phyloP scores from a whole-genome alignment of 2,888 invertebrate species.

The Antheraea yamamai region DNA sequence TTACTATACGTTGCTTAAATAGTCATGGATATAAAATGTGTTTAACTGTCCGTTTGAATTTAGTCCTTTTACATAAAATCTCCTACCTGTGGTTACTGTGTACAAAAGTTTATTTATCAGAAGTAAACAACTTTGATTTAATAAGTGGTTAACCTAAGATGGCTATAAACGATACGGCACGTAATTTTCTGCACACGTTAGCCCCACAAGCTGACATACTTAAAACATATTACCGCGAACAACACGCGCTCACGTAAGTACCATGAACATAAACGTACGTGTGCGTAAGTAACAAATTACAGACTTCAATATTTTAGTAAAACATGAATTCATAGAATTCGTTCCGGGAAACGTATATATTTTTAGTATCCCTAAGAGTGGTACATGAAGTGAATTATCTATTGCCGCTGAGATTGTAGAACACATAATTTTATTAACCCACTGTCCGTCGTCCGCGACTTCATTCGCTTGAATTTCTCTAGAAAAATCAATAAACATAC shows the following conservation, averaged over 20 bases:
- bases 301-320: neutral
- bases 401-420: no score
- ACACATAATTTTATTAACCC: no score
- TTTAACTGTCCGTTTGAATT: no score
- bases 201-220: neutral
- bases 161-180: slow-evolving; percentile 6
- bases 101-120: neutral
- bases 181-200: slow-evolving; percentile 7
- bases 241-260: slow-evolving; percentile 1
- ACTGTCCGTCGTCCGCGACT: no score
- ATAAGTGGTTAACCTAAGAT: slow-evolving; percentile 13
- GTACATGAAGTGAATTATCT: no score
- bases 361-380: neutral
- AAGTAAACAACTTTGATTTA: slow-evolving; percentile 6
- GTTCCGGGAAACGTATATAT: neutral
- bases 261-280: slow-evolving; percentile 6
- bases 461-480: no score
- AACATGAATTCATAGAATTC: neutral
- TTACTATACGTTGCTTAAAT: no score
- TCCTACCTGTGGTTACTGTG: neutral
- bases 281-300: neutral
- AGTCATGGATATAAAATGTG: no score
- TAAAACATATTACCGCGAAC: neutral
- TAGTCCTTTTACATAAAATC: no score
- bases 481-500: no score